These are phyloP conservation scores for Sanderia malayensis DNA, from an alignment of 30 jellyfish, hydroid and myxozoan species.

Conservation along the genomic window DNA sequence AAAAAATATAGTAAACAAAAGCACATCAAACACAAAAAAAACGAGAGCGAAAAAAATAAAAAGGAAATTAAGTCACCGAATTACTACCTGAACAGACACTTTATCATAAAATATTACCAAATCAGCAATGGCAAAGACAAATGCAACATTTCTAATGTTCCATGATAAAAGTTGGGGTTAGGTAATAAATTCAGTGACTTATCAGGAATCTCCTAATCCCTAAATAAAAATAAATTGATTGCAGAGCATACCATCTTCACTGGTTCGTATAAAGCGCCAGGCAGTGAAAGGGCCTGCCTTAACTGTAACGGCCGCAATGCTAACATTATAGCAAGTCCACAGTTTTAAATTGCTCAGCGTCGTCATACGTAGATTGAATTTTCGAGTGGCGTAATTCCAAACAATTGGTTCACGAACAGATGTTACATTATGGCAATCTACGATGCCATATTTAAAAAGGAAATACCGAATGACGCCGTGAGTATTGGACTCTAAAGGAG, in stretches of 20 bases:
- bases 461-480: conserved; percentile 27
- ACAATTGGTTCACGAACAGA: background rate
- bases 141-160: background rate
- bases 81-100: background rate
- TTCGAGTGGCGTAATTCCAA: background rate
- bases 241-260: conserved; percentile 27
- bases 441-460: conserved; percentile 7
- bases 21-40: background rate
- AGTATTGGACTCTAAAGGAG: background rate
- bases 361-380: background rate
- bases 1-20: background rate
- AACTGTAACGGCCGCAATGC: conserved; percentile 38
- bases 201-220: too few relatives aligned
- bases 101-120: too few relatives aligned
- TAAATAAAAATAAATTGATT: too few relatives aligned
- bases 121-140: too few relatives aligned
- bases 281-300: conserved; percentile 9
- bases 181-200: too few relatives aligned
- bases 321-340: conserved; percentile 33
- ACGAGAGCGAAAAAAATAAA: background rate
- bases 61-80: background rate
- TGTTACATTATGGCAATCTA: conserved; percentile 3
- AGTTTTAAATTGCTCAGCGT: background rate
- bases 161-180: too few relatives aligned
- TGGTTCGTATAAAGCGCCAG: background rate